Evolutionary conservation across 2,888 invertebrate species (phyloP).

Genomic region (Toxonevra muliebris): DNA sequence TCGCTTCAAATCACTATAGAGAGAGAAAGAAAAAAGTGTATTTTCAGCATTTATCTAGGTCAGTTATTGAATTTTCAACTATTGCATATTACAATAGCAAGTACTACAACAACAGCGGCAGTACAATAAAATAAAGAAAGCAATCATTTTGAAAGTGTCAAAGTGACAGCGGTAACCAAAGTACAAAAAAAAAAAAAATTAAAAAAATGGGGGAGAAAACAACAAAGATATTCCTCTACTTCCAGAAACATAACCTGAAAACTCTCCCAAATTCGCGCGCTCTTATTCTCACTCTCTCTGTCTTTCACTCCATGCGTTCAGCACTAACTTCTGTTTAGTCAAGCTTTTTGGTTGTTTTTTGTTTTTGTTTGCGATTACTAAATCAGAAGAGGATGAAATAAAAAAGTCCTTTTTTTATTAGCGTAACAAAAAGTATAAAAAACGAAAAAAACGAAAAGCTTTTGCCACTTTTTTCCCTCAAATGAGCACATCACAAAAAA

Average conservation of each 20-base stretch:
- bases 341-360: too few relatives aligned
- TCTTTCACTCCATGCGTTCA: too few relatives aligned
- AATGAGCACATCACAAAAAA: too few relatives aligned
- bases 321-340: too few relatives aligned
- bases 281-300: too few relatives aligned
- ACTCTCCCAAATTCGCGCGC: background rate
- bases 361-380: too few relatives aligned
- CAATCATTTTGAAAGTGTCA: background rate
- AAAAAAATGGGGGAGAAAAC: constrained; percentile 14
- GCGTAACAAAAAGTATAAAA: too few relatives aligned
- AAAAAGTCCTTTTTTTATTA: too few relatives aligned
- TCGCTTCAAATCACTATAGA: too few relatives aligned
- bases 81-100: constrained; percentile 25
- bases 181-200: constrained; percentile 15
- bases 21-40: background rate
- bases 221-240: background rate
- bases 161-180: constrained; percentile 12
- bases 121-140: constrained; percentile 8
- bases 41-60: constrained; percentile 51
- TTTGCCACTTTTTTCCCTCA: too few relatives aligned
- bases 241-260: constrained; percentile 6
- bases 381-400: too few relatives aligned
- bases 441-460: too few relatives aligned
- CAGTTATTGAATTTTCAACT: constrained; percentile 59
- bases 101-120: constrained; percentile 10